Percentiles rank a stretch among this genome's conserved stretches.
Conservation (phyloP, 2,797 vertebrate species). For the Siniperca scherzeri region DNA sequence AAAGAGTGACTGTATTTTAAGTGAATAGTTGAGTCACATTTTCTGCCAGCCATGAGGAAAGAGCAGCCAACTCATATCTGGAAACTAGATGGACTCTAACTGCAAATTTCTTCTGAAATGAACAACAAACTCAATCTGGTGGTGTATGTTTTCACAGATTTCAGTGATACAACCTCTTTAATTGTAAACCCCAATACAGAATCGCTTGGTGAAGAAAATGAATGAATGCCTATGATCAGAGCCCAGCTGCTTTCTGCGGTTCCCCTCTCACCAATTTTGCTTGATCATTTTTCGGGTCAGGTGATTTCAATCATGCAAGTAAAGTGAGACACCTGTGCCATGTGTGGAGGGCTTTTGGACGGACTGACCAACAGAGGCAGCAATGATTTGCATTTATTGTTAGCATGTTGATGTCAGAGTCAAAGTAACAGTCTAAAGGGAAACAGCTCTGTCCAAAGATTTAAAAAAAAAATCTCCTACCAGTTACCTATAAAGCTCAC, state of each 20-base stretch:
- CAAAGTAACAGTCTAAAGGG: no score
- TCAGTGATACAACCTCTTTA: not conserved
- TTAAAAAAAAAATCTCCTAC: no score
- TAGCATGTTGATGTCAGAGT: not conserved
- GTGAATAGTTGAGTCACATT: conserved; percentile 31
- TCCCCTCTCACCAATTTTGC: not conserved
- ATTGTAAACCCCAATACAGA: not conserved
- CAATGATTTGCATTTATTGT: not conserved
- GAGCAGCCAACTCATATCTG: conserved; percentile 23
- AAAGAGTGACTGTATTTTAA: not conserved
- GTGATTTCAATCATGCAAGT: conserved; percentile 6
- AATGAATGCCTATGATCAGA: not conserved
- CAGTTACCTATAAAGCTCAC: not conserved
- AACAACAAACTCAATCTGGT: not conserved
- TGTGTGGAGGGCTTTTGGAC: not conserved
- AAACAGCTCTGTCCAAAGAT: no score
- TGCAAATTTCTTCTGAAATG: not conserved
- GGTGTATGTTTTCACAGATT: not conserved
- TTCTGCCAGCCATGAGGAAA: conserved; percentile 4
- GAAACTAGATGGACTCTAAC: conserved; percentile 17
- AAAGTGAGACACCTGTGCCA: not conserved
- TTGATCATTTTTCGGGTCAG: conserved; percentile 9
- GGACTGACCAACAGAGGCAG: not conserved
- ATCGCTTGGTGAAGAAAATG: not conserved
- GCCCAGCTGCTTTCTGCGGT: conserved; percentile 14